Base-by-base conservation (phyloP, 2,113 vertebrate genomes). In the Meles meles region DNA sequence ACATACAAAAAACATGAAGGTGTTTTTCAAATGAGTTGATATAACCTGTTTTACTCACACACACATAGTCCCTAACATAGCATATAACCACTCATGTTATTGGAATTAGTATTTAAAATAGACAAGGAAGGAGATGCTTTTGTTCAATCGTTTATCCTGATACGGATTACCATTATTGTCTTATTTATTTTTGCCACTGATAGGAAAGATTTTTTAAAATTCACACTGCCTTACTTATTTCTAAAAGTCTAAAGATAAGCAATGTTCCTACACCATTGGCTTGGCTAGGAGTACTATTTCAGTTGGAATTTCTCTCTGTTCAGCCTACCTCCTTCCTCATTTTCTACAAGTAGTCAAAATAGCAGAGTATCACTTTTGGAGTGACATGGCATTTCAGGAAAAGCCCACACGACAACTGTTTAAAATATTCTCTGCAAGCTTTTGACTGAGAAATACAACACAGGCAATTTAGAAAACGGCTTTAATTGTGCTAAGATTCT, bases 371-470 rank as follows among this genome's bases (percentile, higher is more conserved):
- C 96, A 96, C 90, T 97, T 98, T 96, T 83, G 80, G 87, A 97
- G 72, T 94, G 98, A 97, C 92, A 98, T 95, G 92, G 72, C 96
- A 77, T 97, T 98, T 98, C 96, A 98, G 95, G 97, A 98, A 98
- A 98, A 98, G 44, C 88, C 47, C 67, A 98, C 94, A 98, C 69
- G 94, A 97, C 61, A 98, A 91, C 65, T 97, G 74, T 96, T 81
- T 93, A 96, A 98, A 98, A 98, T 96, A 81, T 93, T 92, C 87
- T 69, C 37, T 72, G 88, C 18, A 59, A 95, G 82, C 76, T 96
- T 80, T 95, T 95, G 74, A 90, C 95, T 98, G 97, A 93, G 94
- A 93, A 94, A 96, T 97, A 72, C 92, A 97, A 96, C 91, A 39
- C 25, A 97, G 77, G 93, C 90, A 67, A 94, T 77, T 97, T 96